A percentile compares a stretch with the other conserved stretches of the same genome.
Conservation (phyloP, 2,113 vertebrate genomes). For the Aspiorhynchus laticeps region DNA sequence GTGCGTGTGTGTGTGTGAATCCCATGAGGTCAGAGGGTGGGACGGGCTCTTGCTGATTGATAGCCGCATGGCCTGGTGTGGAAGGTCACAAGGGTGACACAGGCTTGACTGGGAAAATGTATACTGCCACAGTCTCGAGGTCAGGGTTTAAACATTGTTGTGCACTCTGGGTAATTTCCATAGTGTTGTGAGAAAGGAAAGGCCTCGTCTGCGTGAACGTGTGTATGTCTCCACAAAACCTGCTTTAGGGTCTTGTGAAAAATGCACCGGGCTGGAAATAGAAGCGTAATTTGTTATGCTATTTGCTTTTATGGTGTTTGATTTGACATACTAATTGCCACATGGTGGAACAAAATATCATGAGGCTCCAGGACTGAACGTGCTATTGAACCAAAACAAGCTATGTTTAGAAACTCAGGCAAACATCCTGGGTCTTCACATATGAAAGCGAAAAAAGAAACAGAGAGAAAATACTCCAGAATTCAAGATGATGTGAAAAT, state of each 20-base stretch:
- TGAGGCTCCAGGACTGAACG: conserved; percentile 73
- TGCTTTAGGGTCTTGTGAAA: conserved; percentile 47
- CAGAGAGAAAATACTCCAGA: not conserved
- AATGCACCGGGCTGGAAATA: conserved; percentile 70
- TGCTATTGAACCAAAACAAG: conserved; percentile 68
- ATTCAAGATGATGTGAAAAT: not conserved
- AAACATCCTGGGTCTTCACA: conserved; percentile 64
- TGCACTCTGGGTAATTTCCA: conserved; percentile 70
- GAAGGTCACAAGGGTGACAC: conserved; percentile 66
- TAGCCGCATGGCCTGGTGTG: conserved; percentile 70
- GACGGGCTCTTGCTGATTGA: conserved; percentile 73
- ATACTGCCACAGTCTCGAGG: conserved; percentile 63
- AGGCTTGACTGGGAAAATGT: conserved; percentile 63
- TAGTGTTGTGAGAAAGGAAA: conserved; percentile 62
- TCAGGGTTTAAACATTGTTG: conserved; percentile 70
- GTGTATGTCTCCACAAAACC: conserved; percentile 50
- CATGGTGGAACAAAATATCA: conserved; percentile 77
- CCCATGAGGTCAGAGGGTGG: conserved; percentile 65
- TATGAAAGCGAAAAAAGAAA: conserved; percentile 49
- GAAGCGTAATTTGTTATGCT: conserved; percentile 69
- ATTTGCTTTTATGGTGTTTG: conserved; percentile 74
- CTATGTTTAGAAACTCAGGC: conserved; percentile 75
- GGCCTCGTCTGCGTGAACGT: conserved; percentile 15
- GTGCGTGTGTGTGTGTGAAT: conserved; percentile 56
- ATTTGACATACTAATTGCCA: conserved; percentile 80